Evolutionary conservation across 2,113 vertebrate species (phyloP).

Genomic region (Hiodon tergisus): DNA sequence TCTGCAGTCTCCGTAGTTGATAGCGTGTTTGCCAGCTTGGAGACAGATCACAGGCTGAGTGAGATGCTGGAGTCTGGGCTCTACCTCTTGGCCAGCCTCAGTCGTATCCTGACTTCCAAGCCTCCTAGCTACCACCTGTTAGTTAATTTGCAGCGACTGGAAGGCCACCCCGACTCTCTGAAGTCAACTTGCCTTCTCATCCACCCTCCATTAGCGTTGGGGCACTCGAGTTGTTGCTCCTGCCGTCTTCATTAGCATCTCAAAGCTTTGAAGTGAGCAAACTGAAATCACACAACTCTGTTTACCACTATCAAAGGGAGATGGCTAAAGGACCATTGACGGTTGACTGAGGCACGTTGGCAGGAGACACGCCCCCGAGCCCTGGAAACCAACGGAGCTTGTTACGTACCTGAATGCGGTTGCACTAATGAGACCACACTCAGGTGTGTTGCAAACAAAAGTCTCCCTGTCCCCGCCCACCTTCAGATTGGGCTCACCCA

Average conservation of each 20-base stretch:
- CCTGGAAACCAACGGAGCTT: too few relatives aligned
- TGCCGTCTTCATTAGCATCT: conserved; percentile 32
- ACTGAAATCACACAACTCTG: conserved; percentile 52
- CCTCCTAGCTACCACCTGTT: conserved; percentile 71
- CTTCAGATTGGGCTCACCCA: too few relatives aligned
- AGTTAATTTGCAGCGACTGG: conserved; percentile 56
- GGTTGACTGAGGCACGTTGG: too few relatives aligned
- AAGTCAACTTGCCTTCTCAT: conserved; percentile 46
- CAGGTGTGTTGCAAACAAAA: too few relatives aligned
- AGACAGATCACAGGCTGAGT: conserved; percentile 63
- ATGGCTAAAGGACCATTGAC: conserved; percentile 24
- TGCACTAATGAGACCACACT: too few relatives aligned
- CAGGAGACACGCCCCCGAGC: too few relatives aligned
- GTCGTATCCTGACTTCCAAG: conserved; percentile 64
- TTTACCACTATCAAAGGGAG: conserved; percentile 49
- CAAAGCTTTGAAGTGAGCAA: conserved; percentile 55
- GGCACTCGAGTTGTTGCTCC: conserved; percentile 38
- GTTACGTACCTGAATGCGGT: too few relatives aligned
- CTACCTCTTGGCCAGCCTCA: conserved; percentile 64
- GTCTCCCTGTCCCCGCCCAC: too few relatives aligned
- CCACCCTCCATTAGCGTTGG: conserved; percentile 27
- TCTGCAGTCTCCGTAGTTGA: conserved; percentile 71
- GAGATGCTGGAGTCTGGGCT: conserved; percentile 60
- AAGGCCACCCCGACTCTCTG: conserved; percentile 58
- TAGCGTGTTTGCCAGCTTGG: conserved; percentile 70